phyloP scores from a whole-genome alignment of 1,140 invertebrate species.

The Atta cephalotes region DNA sequence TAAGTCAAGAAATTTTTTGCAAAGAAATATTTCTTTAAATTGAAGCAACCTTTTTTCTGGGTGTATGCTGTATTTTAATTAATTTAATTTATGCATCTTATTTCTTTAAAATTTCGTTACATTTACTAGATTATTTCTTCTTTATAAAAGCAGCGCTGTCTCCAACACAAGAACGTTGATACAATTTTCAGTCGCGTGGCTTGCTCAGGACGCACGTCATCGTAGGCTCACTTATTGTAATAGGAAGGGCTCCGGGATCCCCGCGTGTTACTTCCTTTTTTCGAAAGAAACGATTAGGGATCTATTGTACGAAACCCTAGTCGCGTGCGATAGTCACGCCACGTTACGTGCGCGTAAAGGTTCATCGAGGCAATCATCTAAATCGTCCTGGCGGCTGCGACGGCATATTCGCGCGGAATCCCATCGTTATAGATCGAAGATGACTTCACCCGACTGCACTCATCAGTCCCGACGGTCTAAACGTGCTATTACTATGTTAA shows the following conservation, averaged over 20 bases:
- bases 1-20: too few species aligned
- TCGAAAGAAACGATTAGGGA: conserved; percentile 75
- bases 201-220: conserved; percentile 63
- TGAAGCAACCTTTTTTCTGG: too few species aligned
- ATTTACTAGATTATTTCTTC: not conserved
- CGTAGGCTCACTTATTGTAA: conserved; percentile 55
- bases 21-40: too few species aligned
- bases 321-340: conserved; percentile 82
- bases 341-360: conserved; percentile 70
- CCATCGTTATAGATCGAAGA: conserved; percentile 23
- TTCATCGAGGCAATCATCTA: conserved; percentile 79
- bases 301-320: conserved; percentile 70
- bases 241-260: conserved; percentile 55
- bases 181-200: conserved; percentile 77
- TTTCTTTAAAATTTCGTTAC: not conserved
- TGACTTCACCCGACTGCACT: conserved; percentile 45
- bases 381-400: conserved; percentile 79
- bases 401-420: conserved; percentile 31
- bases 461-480: conserved; percentile 30
- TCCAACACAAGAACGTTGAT: conserved; percentile 15
- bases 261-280: conserved; percentile 67
- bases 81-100: not conserved
- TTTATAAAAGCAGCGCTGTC: not conserved
- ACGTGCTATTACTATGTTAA: conserved; percentile 64
- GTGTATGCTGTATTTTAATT: not conserved